These are phyloP conservation scores for Eumaeus atala DNA, from an alignment of 1,140 invertebrate species.

Conservation along the genomic window DNA sequence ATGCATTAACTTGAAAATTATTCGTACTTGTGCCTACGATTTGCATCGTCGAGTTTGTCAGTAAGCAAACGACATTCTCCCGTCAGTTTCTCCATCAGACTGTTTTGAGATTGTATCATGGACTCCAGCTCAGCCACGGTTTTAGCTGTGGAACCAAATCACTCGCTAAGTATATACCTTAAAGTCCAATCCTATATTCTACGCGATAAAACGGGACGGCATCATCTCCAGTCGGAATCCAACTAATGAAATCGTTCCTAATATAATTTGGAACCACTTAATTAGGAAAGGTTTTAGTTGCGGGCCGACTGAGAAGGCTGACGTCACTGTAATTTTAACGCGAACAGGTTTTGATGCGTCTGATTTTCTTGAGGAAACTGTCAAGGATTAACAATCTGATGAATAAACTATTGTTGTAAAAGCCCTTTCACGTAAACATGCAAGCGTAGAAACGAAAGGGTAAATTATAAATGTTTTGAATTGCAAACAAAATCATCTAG, in stretches of 20 bases:
- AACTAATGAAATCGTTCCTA: too few species aligned
- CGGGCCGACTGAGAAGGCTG: too few species aligned
- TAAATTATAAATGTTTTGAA: conserved; percentile 73
- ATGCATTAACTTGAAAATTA: conserved; percentile 58
- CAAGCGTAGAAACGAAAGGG: conserved; percentile 61
- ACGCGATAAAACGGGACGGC: too few species aligned
- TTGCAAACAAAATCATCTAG: conserved; percentile 20
- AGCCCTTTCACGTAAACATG: conserved; percentile 67
- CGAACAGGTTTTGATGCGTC: too few species aligned
- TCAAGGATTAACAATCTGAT: conserved; percentile 71
- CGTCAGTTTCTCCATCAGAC: conserved; percentile 90
- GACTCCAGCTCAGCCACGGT: conserved; percentile 88
- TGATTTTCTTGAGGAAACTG: too few species aligned
- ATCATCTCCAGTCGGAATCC: too few species aligned
- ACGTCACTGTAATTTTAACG: too few species aligned
- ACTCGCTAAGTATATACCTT: conserved; percentile 16
- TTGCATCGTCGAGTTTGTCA: conserved; percentile 88
- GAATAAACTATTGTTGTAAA: conserved; percentile 78
- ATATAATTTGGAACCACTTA: too few species aligned
- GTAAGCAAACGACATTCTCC: conserved; percentile 89
- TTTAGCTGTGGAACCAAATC: conserved; percentile 79
- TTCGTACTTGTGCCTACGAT: conserved; percentile 87
- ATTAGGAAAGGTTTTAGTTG: too few species aligned
- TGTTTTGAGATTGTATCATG: conserved; percentile 89
- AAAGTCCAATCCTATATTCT: background rate